Evolutionary conservation across 23 tunicate genomes (phyloP), one percentile per base, ranked within the genome.

Genomic region (Pegea sp.): DNA sequence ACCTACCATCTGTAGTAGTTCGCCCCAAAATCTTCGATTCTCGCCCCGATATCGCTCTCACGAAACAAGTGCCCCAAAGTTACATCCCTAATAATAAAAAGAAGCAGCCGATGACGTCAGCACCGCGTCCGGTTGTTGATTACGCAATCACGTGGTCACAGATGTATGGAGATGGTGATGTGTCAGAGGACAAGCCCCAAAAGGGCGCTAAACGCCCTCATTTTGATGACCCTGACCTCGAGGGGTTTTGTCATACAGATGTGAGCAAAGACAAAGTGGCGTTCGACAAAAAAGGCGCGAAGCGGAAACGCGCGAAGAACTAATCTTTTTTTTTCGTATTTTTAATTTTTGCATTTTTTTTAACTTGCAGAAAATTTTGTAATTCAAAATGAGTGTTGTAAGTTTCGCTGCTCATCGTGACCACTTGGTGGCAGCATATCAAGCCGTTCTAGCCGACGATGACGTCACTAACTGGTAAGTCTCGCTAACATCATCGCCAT

Each of bases 81-180:
- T 22, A 54, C 2, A 65, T 60, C 33, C 70, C 80, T 26, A 62
- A 54, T 1, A 42, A 48, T 21, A 62, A 48, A 29, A 31, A 33
- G 3, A 32, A 32, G 24, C 55, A 53, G 3, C 26, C 30, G 38
- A 18, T 6, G 28, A 33, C 58, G 0, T 48, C 48, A 25, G 6
- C 27, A 26, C 69, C 69, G 5, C 26, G 19, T 11, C 48, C 52
- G 44, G 23, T 31, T 29, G 31, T 58, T 44, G 95, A 84, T 55
- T 70, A 67, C 30, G 95, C 95, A 6, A 70, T 84, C 8, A 59
- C 49, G 25, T 84, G 95, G 95, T 84, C 95, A 5, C 73, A 74
- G 52, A 84, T 84, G 95, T 84, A 84, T 34, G 53, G 74, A 58
- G 66, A 70, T 27, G 48, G 60, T 28, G 70, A 51, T 33, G 30